phyloP scores from a whole-genome alignment of 53 echinoderm and acorn worm genomes.

The Echinarachnius parma region DNA sequence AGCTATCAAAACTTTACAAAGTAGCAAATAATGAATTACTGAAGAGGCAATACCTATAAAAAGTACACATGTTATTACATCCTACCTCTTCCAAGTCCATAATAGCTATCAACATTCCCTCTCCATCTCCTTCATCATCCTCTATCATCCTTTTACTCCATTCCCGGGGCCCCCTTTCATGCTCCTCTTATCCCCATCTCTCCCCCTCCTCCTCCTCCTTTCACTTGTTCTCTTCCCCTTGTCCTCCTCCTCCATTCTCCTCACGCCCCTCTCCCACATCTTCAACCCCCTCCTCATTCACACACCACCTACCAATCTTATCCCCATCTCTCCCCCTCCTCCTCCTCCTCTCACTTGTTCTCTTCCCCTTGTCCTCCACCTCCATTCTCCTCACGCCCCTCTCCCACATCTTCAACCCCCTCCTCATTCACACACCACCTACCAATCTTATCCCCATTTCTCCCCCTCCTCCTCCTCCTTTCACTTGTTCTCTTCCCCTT shows the following conservation, averaged over 20 bases:
- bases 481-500: not conserved
- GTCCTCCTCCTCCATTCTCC: not conserved
- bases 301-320: not conserved
- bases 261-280: not conserved
- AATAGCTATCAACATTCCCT: too few relatives aligned
- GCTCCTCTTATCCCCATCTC: not conserved
- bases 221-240: not conserved
- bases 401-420: not conserved
- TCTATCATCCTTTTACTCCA: not conserved
- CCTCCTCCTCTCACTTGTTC: not conserved
- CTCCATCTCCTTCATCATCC: not conserved
- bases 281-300: not conserved
- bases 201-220: not conserved
- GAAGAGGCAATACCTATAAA: too few relatives aligned
- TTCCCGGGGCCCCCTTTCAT: not conserved
- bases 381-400: not conserved
- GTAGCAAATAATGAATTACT: too few relatives aligned
- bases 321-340: slow-evolving; percentile 1
- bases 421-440: slow-evolving; percentile 3
- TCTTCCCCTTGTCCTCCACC: not conserved
- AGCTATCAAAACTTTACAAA: too few relatives aligned
- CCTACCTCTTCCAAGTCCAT: too few relatives aligned
- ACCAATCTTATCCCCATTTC: not conserved
- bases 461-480: not conserved
- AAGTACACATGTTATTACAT: too few relatives aligned